Evolutionary conservation across 2,113 vertebrate species (phyloP).

Genomic region (Thalassoma bifasciatum): DNA sequence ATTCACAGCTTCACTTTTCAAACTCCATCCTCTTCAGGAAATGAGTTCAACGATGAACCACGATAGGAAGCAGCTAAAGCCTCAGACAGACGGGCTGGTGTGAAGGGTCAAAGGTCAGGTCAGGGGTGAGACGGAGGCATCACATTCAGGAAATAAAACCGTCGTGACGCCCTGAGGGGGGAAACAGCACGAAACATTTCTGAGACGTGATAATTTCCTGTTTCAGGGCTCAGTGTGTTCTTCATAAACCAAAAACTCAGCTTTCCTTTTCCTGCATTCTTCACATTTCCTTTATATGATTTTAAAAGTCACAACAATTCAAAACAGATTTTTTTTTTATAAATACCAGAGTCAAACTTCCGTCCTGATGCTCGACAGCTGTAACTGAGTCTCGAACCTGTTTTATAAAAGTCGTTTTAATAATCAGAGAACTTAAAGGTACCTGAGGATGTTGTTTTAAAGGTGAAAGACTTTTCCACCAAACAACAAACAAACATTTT

Average conservation of each 20-base stretch:
- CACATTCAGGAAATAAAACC: neutral
- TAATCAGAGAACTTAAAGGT: neutral
- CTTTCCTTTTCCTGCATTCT: neutral
- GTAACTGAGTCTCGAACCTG: neutral
- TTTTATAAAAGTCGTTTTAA: neutral
- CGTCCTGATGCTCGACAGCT: no score
- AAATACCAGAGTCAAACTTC: no score
- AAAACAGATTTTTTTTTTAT: no score
- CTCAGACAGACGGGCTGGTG: neutral
- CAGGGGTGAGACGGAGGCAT: neutral
- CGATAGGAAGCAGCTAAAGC: conserved; percentile 13
- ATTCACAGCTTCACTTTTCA: neutral
- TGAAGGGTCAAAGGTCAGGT: conserved; percentile 28
- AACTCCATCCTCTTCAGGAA: conserved; percentile 19
- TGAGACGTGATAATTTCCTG: neutral
- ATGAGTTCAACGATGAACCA: neutral
- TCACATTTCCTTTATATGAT: neutral
- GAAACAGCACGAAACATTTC: conserved; percentile 8
- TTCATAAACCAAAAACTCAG: neutral
- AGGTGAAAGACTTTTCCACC: no score
- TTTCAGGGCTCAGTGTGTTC: neutral
- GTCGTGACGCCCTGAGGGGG: neutral
- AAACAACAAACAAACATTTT: no score
- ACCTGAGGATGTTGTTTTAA: no score
- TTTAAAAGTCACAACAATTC: neutral